Percentiles rank a stretch among this genome's conserved stretches.
These are phyloP conservation scores for Diplodus sargus DNA, from an alignment of 2,797 vertebrate species.

Conservation along the genomic window DNA sequence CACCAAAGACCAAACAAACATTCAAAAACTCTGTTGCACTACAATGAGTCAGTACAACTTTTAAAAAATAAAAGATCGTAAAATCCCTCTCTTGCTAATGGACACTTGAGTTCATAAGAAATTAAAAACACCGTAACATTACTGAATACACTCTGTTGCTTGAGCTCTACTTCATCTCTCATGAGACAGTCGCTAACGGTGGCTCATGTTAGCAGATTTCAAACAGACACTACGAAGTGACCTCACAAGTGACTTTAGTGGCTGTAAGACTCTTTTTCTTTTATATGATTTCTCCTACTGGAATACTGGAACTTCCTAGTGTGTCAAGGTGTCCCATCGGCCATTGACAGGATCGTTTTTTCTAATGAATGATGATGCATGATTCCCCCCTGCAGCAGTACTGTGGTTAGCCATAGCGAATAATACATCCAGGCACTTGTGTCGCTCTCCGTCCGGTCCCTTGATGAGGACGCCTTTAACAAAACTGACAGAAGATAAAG, in stretches of 20 bases:
- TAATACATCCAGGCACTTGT: background rate
- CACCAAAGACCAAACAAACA: slow-evolving; percentile 49
- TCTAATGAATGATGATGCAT: no score
- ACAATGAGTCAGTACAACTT: background rate
- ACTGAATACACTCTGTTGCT: background rate
- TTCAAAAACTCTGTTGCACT: background rate
- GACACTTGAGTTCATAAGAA: background rate
- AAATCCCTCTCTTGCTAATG: background rate
- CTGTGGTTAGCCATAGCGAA: background rate
- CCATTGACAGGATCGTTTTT: no score
- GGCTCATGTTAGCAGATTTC: no score
- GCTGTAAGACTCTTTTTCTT: background rate
- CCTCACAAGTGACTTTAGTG: background rate
- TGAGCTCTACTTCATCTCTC: background rate
- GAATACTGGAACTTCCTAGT: no score
- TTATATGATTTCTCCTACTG: background rate
- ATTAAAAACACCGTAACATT: background rate
- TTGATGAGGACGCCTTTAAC: no score
- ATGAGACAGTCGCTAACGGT: background rate
- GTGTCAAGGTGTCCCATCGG: background rate
- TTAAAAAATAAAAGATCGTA: background rate
- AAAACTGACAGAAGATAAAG: background rate
- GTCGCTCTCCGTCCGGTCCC: background rate
- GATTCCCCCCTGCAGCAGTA: background rate
- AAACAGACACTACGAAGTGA: no score